Base-by-base conservation (phyloP, 1,140 invertebrate genomes). In the Trypoxylus dichotomus region DNA sequence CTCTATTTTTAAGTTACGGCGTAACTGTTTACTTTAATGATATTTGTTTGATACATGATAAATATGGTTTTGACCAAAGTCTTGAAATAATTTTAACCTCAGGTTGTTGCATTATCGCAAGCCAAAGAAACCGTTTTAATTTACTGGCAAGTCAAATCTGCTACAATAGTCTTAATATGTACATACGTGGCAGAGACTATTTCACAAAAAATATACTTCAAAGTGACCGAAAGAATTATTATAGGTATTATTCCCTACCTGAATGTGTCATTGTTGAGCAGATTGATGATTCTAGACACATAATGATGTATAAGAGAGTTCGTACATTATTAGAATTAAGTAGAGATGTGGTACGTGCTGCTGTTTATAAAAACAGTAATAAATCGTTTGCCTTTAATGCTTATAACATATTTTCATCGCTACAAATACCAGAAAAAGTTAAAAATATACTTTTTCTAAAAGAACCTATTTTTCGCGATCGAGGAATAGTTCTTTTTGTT, bases 401-500 rank as follows among this genome's bases (percentile, higher is more conserved):
- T 24, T 74, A 74, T 21, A 74, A 19, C 41, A 21, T 5, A 19
- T 15, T 74, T 7, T 41, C 32, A 19, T 41, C 32, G 8, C 15
- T 74, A 32, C 19, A 43, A 3, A 15, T 74, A 42, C 72, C 72
- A 7, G 10, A 7, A 32, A 41, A 41, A 74, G 27, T 74, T 41
- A 74, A 41, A 43, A 11, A 74, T 42, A n/a, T 74, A 24, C 19
- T 74, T 15, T 74, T 41, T n/a, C n/a, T 74, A 42, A 74, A 74
- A n/a, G 19, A 74, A 74, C 72, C 72, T 42, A 32, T 74, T n/a
- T 42, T 25, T 74, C 21, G 21, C 1, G 60, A 68, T 29, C 13
- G 11, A 11, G 24, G 60, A 25, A 29, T 68, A 8, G 13, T 13
- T 68, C 10, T 68, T 68, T 29, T 27, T 68, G 60, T 68, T 8